phyloP scores from a whole-genome alignment of 2,113 vertebrate species.

The Poecilia latipinna region DNA sequence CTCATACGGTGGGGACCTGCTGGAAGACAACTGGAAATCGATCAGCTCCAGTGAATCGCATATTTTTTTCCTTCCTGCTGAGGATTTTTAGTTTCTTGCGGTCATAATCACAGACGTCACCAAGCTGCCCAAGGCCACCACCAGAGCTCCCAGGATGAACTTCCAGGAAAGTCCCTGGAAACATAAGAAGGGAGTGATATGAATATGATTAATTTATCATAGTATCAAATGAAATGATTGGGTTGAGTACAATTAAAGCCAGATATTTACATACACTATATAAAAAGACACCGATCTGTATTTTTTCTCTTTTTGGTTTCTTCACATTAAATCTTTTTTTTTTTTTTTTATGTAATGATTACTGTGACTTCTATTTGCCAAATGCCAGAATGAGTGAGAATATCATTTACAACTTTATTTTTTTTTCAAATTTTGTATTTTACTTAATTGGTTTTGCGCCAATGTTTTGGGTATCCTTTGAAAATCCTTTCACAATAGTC shows the following conservation, averaged over 20 bases:
- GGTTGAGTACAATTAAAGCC: neutral
- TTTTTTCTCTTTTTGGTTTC: neutral
- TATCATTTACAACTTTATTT: neutral
- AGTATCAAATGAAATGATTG: neutral
- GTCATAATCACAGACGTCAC: conserved; percentile 78
- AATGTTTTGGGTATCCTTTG: too few species aligned
- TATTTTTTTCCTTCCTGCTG: neutral
- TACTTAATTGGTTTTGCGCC: too few species aligned
- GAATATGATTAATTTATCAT: neutral
- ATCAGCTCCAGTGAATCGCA: conserved; percentile 1
- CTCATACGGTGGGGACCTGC: conserved; percentile 18
- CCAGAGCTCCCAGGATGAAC: conserved; percentile 79
- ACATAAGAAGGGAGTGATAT: neutral
- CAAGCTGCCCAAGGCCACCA: conserved; percentile 81
- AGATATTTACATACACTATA: neutral
- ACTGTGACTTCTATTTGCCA: neutral
- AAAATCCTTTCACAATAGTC: too few species aligned
- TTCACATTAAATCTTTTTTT: neutral
- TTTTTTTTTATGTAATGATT: neutral
- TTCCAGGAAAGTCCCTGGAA: conserved; percentile 81
- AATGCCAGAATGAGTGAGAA: neutral
- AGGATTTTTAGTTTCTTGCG: conserved; percentile 73
- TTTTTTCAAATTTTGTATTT: neutral
- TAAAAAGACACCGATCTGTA: neutral
- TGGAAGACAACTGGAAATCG: conserved; percentile 13